These are phyloP conservation scores for Gila orcuttii DNA, from an alignment of 2,113 vertebrate genomes.

Conservation along the genomic window DNA sequence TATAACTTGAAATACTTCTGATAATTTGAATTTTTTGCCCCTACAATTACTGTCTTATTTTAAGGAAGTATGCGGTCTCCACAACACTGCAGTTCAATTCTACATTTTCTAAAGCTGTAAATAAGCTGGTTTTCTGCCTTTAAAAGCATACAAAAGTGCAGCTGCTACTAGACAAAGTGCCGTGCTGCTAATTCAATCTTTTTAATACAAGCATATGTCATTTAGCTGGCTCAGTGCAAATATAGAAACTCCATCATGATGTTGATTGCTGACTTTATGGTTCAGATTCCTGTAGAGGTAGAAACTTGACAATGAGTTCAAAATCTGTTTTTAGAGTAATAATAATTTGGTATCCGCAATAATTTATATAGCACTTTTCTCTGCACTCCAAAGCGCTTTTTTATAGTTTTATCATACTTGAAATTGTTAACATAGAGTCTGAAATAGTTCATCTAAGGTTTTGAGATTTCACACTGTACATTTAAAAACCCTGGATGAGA, in stretches of 20 bases:
- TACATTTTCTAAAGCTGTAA: neutral
- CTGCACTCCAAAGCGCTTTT: neutral
- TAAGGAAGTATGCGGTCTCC: neutral
- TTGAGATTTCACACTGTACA: neutral
- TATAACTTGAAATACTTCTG: neutral
- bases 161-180: neutral
- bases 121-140: neutral
- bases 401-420: neutral
- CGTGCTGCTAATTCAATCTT: neutral
- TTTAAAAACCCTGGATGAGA: neutral
- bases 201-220: neutral
- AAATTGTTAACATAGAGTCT: neutral
- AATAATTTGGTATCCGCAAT: too few relatives aligned
- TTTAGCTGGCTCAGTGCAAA: neutral
- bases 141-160: neutral
- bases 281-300: neutral
- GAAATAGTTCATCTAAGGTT: neutral
- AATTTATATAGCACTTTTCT: too few relatives aligned
- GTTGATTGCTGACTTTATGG: neutral
- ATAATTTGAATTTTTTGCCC: neutral
- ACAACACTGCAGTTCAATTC: neutral
- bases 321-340: neutral
- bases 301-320: neutral
- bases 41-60: neutral
- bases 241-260: neutral